Evolutionary conservation across 2,113 vertebrate species (phyloP).

Genomic region (Pygoscelis antarcticus): DNA sequence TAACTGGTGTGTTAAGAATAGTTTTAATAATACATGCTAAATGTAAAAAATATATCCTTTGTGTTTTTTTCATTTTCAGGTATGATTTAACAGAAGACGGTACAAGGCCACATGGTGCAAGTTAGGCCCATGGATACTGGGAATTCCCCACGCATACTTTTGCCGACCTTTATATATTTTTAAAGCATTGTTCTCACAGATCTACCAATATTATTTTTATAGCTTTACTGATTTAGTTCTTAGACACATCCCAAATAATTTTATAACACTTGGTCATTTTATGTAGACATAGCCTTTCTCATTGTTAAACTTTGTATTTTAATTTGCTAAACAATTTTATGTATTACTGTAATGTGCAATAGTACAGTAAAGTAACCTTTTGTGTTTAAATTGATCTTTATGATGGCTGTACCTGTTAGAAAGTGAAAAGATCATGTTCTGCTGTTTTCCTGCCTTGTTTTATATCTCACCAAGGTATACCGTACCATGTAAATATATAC

Average conservation of each 20-base stretch:
- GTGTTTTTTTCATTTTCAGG: slow-evolving; percentile 70
- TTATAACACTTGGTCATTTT: slow-evolving; percentile 68
- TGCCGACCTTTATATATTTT: slow-evolving; percentile 54
- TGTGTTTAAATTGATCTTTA: slow-evolving; percentile 24
- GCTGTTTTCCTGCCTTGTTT: slow-evolving; percentile 73
- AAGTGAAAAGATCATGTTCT: slow-evolving; percentile 11
- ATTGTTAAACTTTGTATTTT: slow-evolving; percentile 61
- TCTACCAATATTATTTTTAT: slow-evolving; percentile 77
- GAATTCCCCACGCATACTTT: neutral
- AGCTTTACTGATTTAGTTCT: slow-evolving; percentile 70
- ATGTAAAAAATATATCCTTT: neutral
- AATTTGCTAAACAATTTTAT: slow-evolving; percentile 59
- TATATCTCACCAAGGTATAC: slow-evolving; percentile 62
- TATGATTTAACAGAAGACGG: slow-evolving; percentile 93
- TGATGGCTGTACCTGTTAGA: neutral
- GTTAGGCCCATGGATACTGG: slow-evolving; percentile 61
- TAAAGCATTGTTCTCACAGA: slow-evolving; percentile 44
- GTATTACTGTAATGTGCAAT: slow-evolving; percentile 63
- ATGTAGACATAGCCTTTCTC: slow-evolving; percentile 64
- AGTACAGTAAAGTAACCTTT: slow-evolving; percentile 29
- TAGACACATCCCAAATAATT: slow-evolving; percentile 48
- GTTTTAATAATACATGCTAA: neutral
- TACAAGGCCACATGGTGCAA: slow-evolving; percentile 61
- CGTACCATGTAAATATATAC: slow-evolving; percentile 84
- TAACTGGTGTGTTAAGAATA: neutral